These are phyloP conservation scores for Drosophila burlai DNA, from an alignment of 1,140 invertebrate genomes.

Conservation along the genomic window DNA sequence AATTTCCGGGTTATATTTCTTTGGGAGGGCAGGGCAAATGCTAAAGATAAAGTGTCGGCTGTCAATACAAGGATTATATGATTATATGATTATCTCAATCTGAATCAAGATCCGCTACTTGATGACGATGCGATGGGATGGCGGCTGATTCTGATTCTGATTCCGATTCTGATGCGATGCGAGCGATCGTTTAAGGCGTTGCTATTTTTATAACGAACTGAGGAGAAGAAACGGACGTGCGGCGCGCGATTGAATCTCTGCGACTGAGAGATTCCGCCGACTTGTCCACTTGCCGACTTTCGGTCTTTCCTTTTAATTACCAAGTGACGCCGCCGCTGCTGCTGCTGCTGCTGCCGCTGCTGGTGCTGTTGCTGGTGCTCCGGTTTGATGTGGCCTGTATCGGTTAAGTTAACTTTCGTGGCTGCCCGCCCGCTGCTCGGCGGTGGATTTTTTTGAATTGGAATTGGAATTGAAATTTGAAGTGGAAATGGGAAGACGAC, in stretches of 20 bases:
- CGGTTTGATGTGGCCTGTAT: slow-evolving; percentile 39
- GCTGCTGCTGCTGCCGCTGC: slow-evolving; percentile 18
- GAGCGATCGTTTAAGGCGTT: slow-evolving; percentile 47
- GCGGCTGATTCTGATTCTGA: slow-evolving; percentile 1
- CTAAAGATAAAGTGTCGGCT: background rate
- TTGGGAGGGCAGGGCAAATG: background rate
- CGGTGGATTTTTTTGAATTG: slow-evolving; percentile 21
- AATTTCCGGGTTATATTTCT: background rate
- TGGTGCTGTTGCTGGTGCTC: slow-evolving; percentile 36
- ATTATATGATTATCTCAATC: slow-evolving; percentile 27
- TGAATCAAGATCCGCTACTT: slow-evolving; percentile 41
- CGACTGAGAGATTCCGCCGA: slow-evolving; percentile 37
- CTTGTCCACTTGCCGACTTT: slow-evolving; percentile 26
- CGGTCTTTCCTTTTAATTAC: slow-evolving; percentile 74
- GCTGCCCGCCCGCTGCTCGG: slow-evolving; percentile 9
- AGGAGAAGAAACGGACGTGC: slow-evolving; percentile 35
- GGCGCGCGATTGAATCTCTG: slow-evolving; percentile 66
- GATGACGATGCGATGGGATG: slow-evolving; percentile 10
- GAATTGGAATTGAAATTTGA: slow-evolving; percentile 22
- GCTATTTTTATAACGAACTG: slow-evolving; percentile 70
- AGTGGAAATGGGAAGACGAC: slow-evolving; percentile 28
- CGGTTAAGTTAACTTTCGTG: slow-evolving; percentile 53
- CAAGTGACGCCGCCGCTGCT: slow-evolving; percentile 53
- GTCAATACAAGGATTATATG: slow-evolving; percentile 11
- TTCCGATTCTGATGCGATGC: slow-evolving; percentile 27